Conservation (phyloP, 2,113 vertebrate genomes). For the Callocephalon fimbriatum region DNA sequence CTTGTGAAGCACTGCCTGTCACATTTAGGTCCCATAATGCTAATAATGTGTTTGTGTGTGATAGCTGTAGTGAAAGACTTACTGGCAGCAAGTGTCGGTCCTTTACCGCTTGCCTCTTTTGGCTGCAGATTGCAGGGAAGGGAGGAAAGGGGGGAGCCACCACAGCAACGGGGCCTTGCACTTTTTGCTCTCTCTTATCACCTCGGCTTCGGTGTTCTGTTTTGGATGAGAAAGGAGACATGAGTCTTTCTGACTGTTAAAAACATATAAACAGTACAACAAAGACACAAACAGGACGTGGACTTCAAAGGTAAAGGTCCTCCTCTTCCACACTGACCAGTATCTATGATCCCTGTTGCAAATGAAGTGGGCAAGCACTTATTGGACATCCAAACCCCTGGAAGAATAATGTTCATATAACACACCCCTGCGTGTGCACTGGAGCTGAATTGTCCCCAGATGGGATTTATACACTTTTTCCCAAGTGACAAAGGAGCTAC, state of each 20-base stretch:
- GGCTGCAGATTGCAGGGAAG: conserved; percentile 79
- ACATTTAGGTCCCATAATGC: not conserved
- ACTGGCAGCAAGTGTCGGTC: conserved; percentile 85
- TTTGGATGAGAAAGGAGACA: conserved; percentile 53
- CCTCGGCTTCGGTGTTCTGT: conserved; percentile 82
- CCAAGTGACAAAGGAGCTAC: not conserved
- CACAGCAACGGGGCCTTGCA: conserved; percentile 77
- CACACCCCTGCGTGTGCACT: rapidly evolving
- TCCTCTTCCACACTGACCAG: not conserved
- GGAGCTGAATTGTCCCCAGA: not conserved
- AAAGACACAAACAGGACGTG: not conserved
- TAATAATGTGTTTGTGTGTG: rapidly evolving
- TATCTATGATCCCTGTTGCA: not conserved
- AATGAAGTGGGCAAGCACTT: not conserved
- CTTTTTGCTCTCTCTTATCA: conserved; percentile 82
- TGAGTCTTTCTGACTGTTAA: not conserved
- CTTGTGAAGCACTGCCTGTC: not conserved
- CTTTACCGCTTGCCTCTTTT: conserved; percentile 86
- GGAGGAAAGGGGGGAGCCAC: conserved; percentile 85
- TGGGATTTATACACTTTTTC: not conserved
- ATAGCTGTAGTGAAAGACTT: conserved; percentile 55
- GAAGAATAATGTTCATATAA: not conserved
- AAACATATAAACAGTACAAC: not conserved
- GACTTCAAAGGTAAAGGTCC: not conserved
- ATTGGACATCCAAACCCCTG: rapidly evolving